Conservation (phyloP, 2,797 vertebrate genomes). For the Rhinogobio ventralis region DNA sequence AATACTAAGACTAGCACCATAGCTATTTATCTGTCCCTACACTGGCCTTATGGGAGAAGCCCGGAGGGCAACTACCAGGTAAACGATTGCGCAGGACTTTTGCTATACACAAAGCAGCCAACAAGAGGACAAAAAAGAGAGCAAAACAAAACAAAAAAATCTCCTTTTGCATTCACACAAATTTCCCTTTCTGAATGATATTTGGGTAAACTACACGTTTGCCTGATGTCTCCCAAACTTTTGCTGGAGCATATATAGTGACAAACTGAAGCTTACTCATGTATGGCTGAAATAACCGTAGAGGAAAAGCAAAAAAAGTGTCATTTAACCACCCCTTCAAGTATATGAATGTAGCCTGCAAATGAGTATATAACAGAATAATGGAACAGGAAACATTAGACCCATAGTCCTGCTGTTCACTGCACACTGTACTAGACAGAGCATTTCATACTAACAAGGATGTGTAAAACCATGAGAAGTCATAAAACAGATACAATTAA, state of each 20-base stretch:
- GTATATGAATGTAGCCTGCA: conserved; percentile 71
- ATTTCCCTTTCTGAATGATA: conserved; percentile 77
- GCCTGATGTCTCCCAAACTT: conserved; percentile 47
- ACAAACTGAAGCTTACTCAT: conserved; percentile 68
- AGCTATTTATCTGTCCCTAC: conserved; percentile 36
- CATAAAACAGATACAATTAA: neutral
- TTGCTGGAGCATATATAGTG: conserved; percentile 39
- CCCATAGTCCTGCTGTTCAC: conserved; percentile 20
- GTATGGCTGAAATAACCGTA: conserved; percentile 67
- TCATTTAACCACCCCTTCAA: conserved; percentile 75
- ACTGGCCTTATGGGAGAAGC: conserved; percentile 48
- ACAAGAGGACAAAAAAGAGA: conserved; percentile 53
- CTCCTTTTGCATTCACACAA: conserved; percentile 76
- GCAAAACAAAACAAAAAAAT: too few species aligned
- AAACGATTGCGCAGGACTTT: conserved; percentile 63
- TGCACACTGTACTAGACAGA: conserved; percentile 25
- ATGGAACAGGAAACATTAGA: conserved; percentile 32
- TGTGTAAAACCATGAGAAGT: conserved; percentile 9
- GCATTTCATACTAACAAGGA: neutral
- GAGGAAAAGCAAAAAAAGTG: conserved; percentile 40
- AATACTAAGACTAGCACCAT: conserved; percentile 53
- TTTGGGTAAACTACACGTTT: conserved; percentile 63
- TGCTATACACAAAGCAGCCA: conserved; percentile 67
- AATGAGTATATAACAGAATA: conserved; percentile 50
- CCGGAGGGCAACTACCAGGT: conserved; percentile 40